These are phyloP conservation scores for Cheumatopsyche charites DNA, from an alignment of 1,140 invertebrate species.

Conservation along the genomic window DNA sequence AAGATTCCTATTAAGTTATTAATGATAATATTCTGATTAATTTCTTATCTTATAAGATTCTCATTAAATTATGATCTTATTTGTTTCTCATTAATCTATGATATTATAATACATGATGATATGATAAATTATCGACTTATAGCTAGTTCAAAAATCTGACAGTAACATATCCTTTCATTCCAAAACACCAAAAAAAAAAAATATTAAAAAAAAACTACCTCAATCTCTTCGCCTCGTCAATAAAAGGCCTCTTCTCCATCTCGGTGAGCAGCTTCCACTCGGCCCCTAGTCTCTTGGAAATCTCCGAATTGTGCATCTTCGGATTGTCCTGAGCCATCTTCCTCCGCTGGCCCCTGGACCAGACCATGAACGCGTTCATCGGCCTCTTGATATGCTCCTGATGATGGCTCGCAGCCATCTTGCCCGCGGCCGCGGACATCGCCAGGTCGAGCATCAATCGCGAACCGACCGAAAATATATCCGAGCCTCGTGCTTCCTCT, in stretches of 20 bases:
- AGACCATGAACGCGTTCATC: conserved; percentile 95
- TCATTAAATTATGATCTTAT: too few relatives aligned
- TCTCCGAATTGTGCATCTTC: conserved; percentile 97
- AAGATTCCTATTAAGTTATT: too few relatives aligned
- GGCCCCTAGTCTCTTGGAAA: conserved; percentile 86
- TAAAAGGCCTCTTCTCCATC: conserved; percentile 91
- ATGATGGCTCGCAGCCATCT: conserved; percentile 54
- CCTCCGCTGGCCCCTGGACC: conserved; percentile 85
- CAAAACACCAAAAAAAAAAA: background rate
- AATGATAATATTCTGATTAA: too few relatives aligned
- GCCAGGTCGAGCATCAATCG: conserved; percentile 19
- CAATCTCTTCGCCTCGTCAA: conserved; percentile 93
- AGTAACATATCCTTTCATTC: background rate
- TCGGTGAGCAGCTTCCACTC: conserved; percentile 91
- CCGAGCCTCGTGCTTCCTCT: background rate
- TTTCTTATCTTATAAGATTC: too few relatives aligned
- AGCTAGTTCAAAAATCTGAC: too few relatives aligned
- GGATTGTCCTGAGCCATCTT: conserved; percentile 99
- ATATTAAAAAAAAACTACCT: conserved; percentile 70
- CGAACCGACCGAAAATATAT: conserved; percentile 2
- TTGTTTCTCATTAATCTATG: too few relatives aligned
- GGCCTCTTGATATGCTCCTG: conserved; percentile 86
- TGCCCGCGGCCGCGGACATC: conserved; percentile 37
- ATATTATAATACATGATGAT: too few relatives aligned
- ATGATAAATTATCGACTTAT: too few relatives aligned